Evolutionary conservation across 2,113 vertebrate genomes (phyloP).

Genomic region (Saguinus imperator): DNA sequence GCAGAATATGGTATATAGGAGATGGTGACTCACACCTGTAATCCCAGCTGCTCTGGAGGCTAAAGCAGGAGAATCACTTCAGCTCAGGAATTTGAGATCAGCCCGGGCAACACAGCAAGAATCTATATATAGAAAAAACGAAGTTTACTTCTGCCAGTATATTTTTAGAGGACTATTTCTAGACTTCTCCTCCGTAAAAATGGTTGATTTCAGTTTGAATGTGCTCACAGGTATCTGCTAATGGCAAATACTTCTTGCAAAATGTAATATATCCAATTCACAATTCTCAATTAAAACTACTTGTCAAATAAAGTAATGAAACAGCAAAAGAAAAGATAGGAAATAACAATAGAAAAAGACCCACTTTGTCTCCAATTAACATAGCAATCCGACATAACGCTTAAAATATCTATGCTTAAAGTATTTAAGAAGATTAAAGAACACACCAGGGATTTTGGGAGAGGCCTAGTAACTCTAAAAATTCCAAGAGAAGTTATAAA

Average conservation of each 20-base stretch:
- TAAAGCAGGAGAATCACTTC: neutral
- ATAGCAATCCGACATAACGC: neutral
- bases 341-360: neutral
- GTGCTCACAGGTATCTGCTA: neutral
- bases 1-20: neutral
- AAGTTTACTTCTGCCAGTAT: neutral
- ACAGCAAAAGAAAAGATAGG: neutral
- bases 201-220: neutral
- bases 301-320: neutral
- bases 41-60: neutral
- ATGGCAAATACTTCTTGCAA: neutral
- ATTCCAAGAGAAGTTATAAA: neutral
- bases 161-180: neutral
- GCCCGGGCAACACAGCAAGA: neutral
- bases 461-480: neutral
- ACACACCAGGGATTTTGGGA: neutral
- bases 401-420: constrained; percentile 24
- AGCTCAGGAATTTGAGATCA: neutral
- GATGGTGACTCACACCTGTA: neutral
- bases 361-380: neutral
- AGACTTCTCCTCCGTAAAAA: neutral
- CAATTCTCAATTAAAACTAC: neutral
- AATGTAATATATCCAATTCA: neutral
- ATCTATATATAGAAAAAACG: neutral
- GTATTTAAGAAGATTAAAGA: neutral